Evolutionary conservation across 2,113 vertebrate genomes (phyloP).

Genomic region (Mesoclemmys tuberculata): DNA sequence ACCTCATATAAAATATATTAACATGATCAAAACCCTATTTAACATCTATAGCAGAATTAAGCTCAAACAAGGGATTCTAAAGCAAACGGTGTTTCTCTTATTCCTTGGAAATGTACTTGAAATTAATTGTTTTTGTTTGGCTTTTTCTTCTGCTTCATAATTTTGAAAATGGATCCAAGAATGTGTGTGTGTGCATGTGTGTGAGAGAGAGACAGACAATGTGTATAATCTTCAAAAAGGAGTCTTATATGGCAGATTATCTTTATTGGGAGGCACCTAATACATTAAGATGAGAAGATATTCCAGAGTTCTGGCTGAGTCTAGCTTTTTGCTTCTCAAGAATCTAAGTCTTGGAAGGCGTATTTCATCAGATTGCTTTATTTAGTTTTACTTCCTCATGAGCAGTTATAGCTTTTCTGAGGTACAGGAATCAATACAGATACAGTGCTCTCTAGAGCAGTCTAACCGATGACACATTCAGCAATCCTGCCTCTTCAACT

Average conservation of each 20-base stretch:
- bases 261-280: neutral
- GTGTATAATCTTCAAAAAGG: neutral
- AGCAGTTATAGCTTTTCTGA: slow-evolving; percentile 38
- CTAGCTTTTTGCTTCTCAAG: slow-evolving; percentile 23
- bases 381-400: slow-evolving; percentile 17
- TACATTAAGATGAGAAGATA: slow-evolving; percentile 10
- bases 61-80: neutral
- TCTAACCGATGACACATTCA: slow-evolving; percentile 23
- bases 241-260: neutral
- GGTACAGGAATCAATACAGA: slow-evolving; percentile 37
- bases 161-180: neutral
- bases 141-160: neutral
- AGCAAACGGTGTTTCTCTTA: neutral
- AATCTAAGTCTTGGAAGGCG: neutral
- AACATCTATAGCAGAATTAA: neutral
- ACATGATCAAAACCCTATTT: neutral
- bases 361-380: neutral
- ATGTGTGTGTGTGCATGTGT: neutral
- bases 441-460: slow-evolving; percentile 17
- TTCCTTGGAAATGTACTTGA: neutral
- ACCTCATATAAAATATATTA: neutral
- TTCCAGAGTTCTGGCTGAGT: slow-evolving; percentile 1
- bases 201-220: neutral
- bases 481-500: neutral
- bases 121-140: neutral